Evolutionary conservation across 2,113 vertebrate genomes (phyloP), one percentile per base, ranked within the genome.

Genomic region (Alethe castanea): DNA sequence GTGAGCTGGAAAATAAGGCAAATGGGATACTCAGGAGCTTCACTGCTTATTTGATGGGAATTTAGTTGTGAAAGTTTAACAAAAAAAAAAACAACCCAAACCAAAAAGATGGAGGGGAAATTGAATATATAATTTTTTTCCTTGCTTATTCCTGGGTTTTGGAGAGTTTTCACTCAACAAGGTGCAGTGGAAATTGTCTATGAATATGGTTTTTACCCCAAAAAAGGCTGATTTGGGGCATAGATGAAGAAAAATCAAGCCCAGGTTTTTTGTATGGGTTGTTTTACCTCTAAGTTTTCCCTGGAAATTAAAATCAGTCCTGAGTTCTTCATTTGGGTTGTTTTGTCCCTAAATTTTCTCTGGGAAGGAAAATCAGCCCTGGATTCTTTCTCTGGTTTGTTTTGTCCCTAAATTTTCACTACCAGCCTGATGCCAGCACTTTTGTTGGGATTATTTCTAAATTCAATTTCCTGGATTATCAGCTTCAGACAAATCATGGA

Each of bases 71-170:
- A 11, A 60, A 62, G 3, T 44, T 23, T 2, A 7, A 24, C 25
- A 54, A 54, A 19, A 18, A 52, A 14, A 26, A 44, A n/a, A 19
- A 47, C 13, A 15, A 0, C 3, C 8, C 9, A 24, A 65, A n/a
- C 4, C 3, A 29, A 53, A 31, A 19, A n/a, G 4, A 6, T 8
- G 29, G 56, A 52, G 3, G 33, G 8, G 5, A 57, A 52, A 70
- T 35, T 0, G 1, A n/a, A 11, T n/a, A 9, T 11, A 2, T 25
- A 11, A 1, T 0, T 36, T 70, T 70, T 80, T 48, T 29, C 13
- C 14, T 74, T 62, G 12, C 9, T 76, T 35, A 4, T 31, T 25
- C 6, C 13, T 20, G 25, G 19, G 31, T n/a, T n/a, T 47, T 19
- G 9, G 53, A 22, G 61, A 20, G 20, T 33, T 78, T 29, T 70